Conservation (phyloP, 1,140 invertebrate species). For the Lycorma delicatula region DNA sequence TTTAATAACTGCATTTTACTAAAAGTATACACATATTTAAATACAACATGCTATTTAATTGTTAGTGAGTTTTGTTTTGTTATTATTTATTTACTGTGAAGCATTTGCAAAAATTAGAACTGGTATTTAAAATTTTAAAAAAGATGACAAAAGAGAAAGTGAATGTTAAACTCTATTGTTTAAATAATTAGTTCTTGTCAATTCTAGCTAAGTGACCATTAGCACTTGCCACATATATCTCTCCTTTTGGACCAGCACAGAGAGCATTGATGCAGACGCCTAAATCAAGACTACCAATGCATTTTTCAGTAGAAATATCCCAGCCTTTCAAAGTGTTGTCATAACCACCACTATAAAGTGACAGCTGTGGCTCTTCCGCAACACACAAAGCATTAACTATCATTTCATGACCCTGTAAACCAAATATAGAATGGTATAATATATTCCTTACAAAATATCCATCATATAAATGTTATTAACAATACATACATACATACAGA, state of each 20-base stretch:
- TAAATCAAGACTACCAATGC: conserved; percentile 26
- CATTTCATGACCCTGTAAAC: conserved; percentile 37
- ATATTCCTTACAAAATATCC: conserved; percentile 19
- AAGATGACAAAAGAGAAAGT: too few relatives aligned
- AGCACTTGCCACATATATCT: conserved; percentile 35
- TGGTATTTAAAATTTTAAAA: too few relatives aligned
- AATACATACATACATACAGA: too few relatives aligned
- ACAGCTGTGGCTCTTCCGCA: conserved; percentile 25
- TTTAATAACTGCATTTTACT: too few relatives aligned
- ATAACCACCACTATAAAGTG: conserved; percentile 39
- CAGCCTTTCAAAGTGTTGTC: conserved; percentile 40
- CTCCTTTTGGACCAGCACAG: conserved; percentile 30
- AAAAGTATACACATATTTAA: too few relatives aligned
- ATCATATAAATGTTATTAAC: too few relatives aligned
- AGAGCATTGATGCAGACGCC: conserved; percentile 37
- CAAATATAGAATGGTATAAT: conserved; percentile 27
- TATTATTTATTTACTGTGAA: too few relatives aligned
- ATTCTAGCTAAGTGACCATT: conserved; percentile 37
- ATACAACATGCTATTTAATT: too few relatives aligned
- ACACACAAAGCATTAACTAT: conserved; percentile 36
- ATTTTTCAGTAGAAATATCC: conserved; percentile 29
- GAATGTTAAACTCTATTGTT: too few relatives aligned
- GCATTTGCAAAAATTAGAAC: too few relatives aligned
- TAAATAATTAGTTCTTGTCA: too few relatives aligned
- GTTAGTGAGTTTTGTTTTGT: too few relatives aligned